Base-by-base conservation (phyloP, 2,113 vertebrate genomes). In the Chionodraco myersi region DNA sequence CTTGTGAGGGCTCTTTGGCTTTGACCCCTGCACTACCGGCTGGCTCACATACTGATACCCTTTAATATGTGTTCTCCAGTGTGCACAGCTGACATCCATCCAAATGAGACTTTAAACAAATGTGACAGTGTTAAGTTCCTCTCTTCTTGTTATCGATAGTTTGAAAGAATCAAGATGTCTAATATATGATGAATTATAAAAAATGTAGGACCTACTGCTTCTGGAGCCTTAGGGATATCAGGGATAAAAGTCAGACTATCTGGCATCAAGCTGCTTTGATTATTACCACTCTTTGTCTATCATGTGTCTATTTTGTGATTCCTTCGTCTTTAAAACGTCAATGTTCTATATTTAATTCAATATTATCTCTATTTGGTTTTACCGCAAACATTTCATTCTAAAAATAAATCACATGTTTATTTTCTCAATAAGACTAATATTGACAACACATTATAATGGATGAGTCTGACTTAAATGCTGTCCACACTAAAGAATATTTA, bases 1-100 rank as follows among this genome's bases (percentile, higher is more conserved):
- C 44, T 85, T 76, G n/a, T 58, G 52, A 52, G n/a, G 44, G 26
- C 15, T 41, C 62, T 48, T 47, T 66, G 65, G 68, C 69, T 64
- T 77, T 74, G 53, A 77, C 72, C 58, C 18, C 56, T 44, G 15
- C 45, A 30, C 21, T n/a, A 16, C 56, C 11, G 41, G 21, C 59
- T 45, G 67, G 41, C 13, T 41, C 1, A 67, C 36, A n/a, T 68
- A 72, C 54, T 51, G 30, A 71, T 60, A 26, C n/a, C 1, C n/a
- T 67, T 44, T 68, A 57, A 79, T 47, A 61, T 26, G 63, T 18
- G 54, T 65, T 63, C 57, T 64, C 18, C 15, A 41, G 30, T 30
- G 5, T 48, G 26, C 14, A 34, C 53, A 47, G 49, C 34, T 45
- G 36, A 44, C 69, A 23, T 51, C 23, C n/a, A 15, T 41, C 21